These are phyloP conservation scores for Venustaconcha ellipsiformis DNA, from an alignment of 1,140 invertebrate species.

Conservation along the genomic window DNA sequence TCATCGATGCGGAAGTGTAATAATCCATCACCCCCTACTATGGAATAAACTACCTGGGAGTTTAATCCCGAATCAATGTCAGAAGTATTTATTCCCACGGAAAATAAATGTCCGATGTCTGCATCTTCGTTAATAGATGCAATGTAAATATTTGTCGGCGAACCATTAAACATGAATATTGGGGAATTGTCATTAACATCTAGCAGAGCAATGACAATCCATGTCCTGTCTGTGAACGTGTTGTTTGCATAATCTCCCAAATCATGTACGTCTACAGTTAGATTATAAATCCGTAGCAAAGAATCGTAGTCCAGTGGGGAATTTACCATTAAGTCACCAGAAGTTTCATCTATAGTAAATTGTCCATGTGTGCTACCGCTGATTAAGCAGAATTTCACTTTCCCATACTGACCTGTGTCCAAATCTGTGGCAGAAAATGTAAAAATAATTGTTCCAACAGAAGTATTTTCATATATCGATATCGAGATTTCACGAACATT, in stretches of 20 bases:
- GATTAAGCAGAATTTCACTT: slow-evolving; percentile 40
- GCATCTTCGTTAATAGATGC: slow-evolving; percentile 15
- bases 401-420: slow-evolving; percentile 39
- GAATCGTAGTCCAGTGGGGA: slow-evolving; percentile 49
- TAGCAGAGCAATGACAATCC: slow-evolving; percentile 58
- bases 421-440: too few species aligned
- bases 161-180: slow-evolving; percentile 13
- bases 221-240: not conserved
- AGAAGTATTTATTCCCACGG: slow-evolving; percentile 24
- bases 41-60: slow-evolving; percentile 35
- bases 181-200: slow-evolving; percentile 90
- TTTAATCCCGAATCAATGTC: slow-evolving; percentile 39
- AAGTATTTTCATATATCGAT: slow-evolving; percentile 20
- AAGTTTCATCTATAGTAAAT: slow-evolving; percentile 35
- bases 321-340: slow-evolving; percentile 36
- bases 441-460: too few species aligned
- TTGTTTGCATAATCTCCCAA: slow-evolving; percentile 15
- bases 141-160: not conserved
- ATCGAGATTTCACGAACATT: slow-evolving; percentile 17
- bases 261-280: slow-evolving; percentile 33
- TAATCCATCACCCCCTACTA: slow-evolving; percentile 30
- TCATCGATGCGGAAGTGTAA: slow-evolving; percentile 36
- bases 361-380: slow-evolving; percentile 20
- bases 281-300: slow-evolving; percentile 21
- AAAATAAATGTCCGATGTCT: not conserved